Evolutionary conservation across 2,888 invertebrate genomes (phyloP).

Genomic region (Oligia latruncula): DNA sequence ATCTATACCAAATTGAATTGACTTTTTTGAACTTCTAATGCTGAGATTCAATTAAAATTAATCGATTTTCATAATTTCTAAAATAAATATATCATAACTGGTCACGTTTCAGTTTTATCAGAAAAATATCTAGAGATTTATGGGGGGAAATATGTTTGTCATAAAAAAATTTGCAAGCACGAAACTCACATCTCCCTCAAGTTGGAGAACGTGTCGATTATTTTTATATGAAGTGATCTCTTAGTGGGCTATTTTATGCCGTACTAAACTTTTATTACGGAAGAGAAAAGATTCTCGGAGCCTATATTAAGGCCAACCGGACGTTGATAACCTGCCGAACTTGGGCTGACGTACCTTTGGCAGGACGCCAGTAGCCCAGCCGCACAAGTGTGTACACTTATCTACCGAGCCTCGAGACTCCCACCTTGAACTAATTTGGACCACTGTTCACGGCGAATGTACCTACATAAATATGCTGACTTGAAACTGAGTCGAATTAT

Average conservation of each 20-base stretch:
- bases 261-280: slow-evolving; percentile 83
- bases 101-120: background rate
- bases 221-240: slow-evolving; percentile 81
- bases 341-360: slow-evolving; percentile 78
- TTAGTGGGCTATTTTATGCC: slow-evolving; percentile 78
- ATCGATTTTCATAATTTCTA: background rate
- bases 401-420: slow-evolving; percentile 64
- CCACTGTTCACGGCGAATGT: slow-evolving; percentile 56
- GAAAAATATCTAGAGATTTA: slow-evolving; percentile 22
- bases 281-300: slow-evolving; percentile 79
- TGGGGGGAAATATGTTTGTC: slow-evolving; percentile 34
- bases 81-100: background rate
- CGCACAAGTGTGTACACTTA: slow-evolving; percentile 70
- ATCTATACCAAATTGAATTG: background rate
- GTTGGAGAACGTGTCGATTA: slow-evolving; percentile 74
- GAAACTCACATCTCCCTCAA: slow-evolving; percentile 61
- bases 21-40: background rate
- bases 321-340: slow-evolving; percentile 85
- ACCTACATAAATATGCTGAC: slow-evolving; percentile 54
- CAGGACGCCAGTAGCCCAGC: slow-evolving; percentile 74
- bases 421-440: slow-evolving; percentile 73
- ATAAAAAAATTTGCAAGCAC: slow-evolving; percentile 69
- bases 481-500: slow-evolving; percentile 61
- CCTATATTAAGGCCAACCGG: slow-evolving; percentile 82
- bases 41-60: background rate